Evolutionary conservation across 2,888 invertebrate genomes (phyloP), one percentile per base, ranked within the genome.

Genomic region (Pimpla rufipes): DNA sequence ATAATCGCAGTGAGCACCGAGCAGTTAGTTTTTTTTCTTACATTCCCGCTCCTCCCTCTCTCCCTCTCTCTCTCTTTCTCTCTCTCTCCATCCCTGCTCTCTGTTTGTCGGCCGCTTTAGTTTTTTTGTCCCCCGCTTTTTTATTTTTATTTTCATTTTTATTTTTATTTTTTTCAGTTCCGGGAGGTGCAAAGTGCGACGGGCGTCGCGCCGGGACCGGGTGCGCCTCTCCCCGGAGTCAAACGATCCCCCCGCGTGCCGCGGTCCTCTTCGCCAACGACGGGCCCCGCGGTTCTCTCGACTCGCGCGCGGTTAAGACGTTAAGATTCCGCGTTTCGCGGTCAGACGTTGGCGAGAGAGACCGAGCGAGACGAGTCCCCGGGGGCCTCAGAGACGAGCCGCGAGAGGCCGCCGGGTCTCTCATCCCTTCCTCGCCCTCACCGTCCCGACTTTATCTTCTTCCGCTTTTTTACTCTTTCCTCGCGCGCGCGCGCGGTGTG

Each of bases 301-400:
- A 81, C 66, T 80, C 84, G 74, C 37, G 84, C 40, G 73, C 68
- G 84, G 81, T 86, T 83, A 82, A 86, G 85, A 85, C 85, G 83
- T 86, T 85, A 84, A 83, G 84, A 85, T 83, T 81, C 79, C 86
- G 81, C 85, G 81, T 85, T 85, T 84, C 82, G 85, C 82, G 79
- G 86, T 84, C 85, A 83, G 79, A 78, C 59, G 71, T 66, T 62
- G 59, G 42, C 59, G 71, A 42, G 74, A 79, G 82, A 78, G 18
- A 73, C 57, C 67, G 64, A 66, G 67, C 16, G 80, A 80, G 75
- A 70, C 84, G 81, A 73, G 57, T 81, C 62, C 78, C 75, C 68
- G 59, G 68, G 45, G 81, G 81, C 62, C 70, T 66, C 40, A 78
- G 62, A 78, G 83, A 74, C 68, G 67, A 83, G 50, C 13, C 11